A percentile compares a stretch with the other conserved stretches of the same genome.
phyloP scores from a whole-genome alignment of 2,888 invertebrate genomes.

The Aspidiotus rigidus region DNA sequence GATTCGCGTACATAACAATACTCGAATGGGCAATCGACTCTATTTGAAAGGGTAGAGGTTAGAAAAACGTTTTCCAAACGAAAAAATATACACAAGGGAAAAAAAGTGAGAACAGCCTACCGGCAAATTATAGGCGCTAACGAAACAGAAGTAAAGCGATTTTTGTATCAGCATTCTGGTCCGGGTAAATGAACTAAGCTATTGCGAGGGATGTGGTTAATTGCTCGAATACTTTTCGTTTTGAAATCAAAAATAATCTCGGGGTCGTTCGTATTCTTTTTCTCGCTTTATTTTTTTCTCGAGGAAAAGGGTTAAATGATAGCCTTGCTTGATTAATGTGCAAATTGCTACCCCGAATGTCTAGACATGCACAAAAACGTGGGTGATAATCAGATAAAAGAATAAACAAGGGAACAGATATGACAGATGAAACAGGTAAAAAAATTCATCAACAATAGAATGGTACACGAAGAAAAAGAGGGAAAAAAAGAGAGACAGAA shows the following conservation, averaged over 20 bases:
- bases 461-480: constrained; percentile 6
- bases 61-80: constrained; percentile 4
- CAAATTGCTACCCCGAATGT: constrained; percentile 31
- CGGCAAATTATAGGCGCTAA: constrained; percentile 1
- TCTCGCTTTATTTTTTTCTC: not conserved
- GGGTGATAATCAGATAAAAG: constrained; percentile 32
- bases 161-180: not conserved
- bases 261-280: constrained; percentile 9
- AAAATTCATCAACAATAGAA: constrained; percentile 29
- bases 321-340: constrained; percentile 31
- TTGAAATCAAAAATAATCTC: constrained; percentile 19
- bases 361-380: constrained; percentile 32
- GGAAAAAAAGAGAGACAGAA: constrained; percentile 10
- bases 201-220: not conserved
- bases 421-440: constrained; percentile 31
- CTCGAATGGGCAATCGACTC: not conserved
- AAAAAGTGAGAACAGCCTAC: not conserved
- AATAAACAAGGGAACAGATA: constrained; percentile 26
- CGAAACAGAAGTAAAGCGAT: constrained; percentile 1
- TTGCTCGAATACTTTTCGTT: constrained; percentile 17
- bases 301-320: constrained; percentile 31
- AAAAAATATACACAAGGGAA: not conserved
- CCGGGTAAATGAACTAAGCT: not conserved
- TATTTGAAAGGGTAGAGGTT: not conserved
- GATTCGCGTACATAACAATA: not conserved